Evolutionary conservation across 2,888 invertebrate genomes (phyloP), one percentile per base, ranked within the genome.

Genomic region (Gnatocerus cornutus): DNA sequence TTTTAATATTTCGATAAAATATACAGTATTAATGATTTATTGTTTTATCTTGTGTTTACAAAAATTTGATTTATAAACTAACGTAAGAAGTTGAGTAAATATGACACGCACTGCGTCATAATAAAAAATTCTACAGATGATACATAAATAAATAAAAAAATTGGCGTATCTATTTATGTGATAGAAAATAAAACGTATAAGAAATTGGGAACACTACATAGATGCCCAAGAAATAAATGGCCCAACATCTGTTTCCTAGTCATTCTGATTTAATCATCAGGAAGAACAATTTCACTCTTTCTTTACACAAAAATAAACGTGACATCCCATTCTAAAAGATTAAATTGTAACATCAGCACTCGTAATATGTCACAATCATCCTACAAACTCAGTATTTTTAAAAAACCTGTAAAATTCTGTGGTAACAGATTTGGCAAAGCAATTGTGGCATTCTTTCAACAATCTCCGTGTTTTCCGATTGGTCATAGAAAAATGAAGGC

Each of bases 131-230:
- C 48, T 30, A 21, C 12, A 45, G 29, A 48, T 53, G 27, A 16
- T 41, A 41, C 29, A 48, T 67, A 71, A 67, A 63, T 62, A 68
- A 71, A 66, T 71, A 68, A 68, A 30, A 71, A 43, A 52, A 55
- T 67, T 68, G 71, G 71, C 68, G 56, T 52, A 45, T 66, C 55
- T 53, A 67, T 56, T 56, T 70, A 50, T 62, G 13, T 56, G 5
- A 52, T 48, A 63, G 9, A 50, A 65, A 56, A 58, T 59, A 52
- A 53, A 70, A 62, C 61, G 70, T 55, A 67, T 30, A 64, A 55
- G 46, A 65, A 65, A 58, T 65, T 37, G 10, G n/a, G 55, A 55
- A 16, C 64, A 46, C 53, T 64, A 55, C 29, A 10, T 27, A 45
- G 53, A 29, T 30, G 39, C 27, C 29, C 16, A 53, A 64, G 53